A percentile compares a stretch with the other conserved stretches of the same genome.
Conservation (phyloP, 2,888 invertebrate species). For the Brachyopa scutellaris region DNA sequence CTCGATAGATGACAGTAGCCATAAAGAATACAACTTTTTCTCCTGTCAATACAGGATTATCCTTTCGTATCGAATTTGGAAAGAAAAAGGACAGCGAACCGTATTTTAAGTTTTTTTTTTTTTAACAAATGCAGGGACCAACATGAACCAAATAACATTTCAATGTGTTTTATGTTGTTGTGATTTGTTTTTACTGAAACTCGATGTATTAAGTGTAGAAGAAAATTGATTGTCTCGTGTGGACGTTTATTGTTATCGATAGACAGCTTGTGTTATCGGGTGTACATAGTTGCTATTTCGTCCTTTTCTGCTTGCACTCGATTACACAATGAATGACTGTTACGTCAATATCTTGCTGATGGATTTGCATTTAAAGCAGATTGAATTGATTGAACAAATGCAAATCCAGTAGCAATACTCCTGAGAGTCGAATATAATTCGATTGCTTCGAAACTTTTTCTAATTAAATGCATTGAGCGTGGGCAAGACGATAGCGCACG, state of each 20-base stretch:
- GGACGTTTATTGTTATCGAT: slow-evolving; percentile 38
- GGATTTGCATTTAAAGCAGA: slow-evolving; percentile 18
- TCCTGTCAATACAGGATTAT: too few species aligned
- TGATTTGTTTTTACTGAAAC: background rate
- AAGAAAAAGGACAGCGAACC: too few species aligned
- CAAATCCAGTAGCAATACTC: too few species aligned
- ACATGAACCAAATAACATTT: background rate
- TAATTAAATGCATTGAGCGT: too few species aligned
- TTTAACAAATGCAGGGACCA: slow-evolving; percentile 1
- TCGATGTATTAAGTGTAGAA: background rate
- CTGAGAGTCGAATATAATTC: too few species aligned
- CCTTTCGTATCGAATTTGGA: too few species aligned
- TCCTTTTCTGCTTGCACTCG: background rate
- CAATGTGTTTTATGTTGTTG: background rate
- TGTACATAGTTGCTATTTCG: background rate
- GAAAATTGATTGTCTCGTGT: slow-evolving; percentile 1
- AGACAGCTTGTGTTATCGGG: background rate
- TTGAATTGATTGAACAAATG: too few species aligned
- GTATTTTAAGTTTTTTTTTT: too few species aligned
- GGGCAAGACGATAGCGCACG: too few species aligned
- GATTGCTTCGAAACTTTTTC: too few species aligned
- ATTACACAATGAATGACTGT: background rate
- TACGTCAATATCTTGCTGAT: background rate
- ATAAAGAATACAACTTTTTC: too few species aligned
- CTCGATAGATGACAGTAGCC: too few species aligned